Evolutionary conservation across 2,797 vertebrate species (phyloP), one percentile per base, ranked within the genome.

Genomic region (Rhadinocentrus ornatus): DNA sequence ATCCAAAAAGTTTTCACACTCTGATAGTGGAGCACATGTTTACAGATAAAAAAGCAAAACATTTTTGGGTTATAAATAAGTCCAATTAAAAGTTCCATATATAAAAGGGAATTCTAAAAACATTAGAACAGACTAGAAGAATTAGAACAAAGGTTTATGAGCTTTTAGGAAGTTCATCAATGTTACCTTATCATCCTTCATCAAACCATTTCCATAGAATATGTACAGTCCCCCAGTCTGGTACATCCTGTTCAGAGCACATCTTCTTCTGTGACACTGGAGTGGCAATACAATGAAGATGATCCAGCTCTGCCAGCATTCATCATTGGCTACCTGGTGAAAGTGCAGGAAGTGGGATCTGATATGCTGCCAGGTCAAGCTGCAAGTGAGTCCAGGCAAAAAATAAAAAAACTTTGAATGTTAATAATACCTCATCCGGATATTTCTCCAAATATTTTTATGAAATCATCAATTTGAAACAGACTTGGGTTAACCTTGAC

Each of bases 251-350:
- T 29, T 29, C 46, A 71, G 71, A 69, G 48, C 22, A 92, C 89
- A 46, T 85, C 87, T 46, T 84, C 86, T 52, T 90, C 94, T 60
- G 87, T 96, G 66, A 81, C 74, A 0, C 71, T 97, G 6, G 90
- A 37, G 22, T 98, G 97, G 96, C 68, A 34, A 46, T 90, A 83
- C 44, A 75, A 90, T 3, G 78, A 82, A 46, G 80, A 86, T 0
- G 81, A 94, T 61, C 83, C 82, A 0, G 68, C 77, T 48, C 93
- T 93, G 0, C 11, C 78, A 0, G 95, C 95, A 1, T 97, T 97
- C 69, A 71, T 97, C 76, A 91, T 53, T 58, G 96, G 95, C 15
- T 97, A 96, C 67, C 31, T 66, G 68, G 79, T 94, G 11, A 85
- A 62, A 0, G 60, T 77, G 44, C 68, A 79, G 59, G 56, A 77